Evolutionary conservation across 2,888 invertebrate genomes (phyloP), one percentile per base, ranked within the genome.

Genomic region (Schizaphis graminum): DNA sequence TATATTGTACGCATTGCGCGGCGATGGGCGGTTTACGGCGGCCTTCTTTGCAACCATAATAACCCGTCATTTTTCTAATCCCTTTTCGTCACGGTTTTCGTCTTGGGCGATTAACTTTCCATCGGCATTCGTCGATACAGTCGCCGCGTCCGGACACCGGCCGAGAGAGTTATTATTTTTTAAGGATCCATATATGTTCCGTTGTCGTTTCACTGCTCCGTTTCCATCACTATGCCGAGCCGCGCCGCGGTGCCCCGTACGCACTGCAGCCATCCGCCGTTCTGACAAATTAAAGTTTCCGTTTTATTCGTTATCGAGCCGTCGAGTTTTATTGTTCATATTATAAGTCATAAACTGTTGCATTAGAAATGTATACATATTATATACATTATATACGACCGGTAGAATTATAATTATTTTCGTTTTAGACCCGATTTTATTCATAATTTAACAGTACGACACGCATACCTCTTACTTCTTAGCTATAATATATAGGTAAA

Each of bases 211-310:
- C 67, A n/a, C n/a, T n/a, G 13, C 67, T n/a, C 16, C 67, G n/a
- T 28, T 5, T 67, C n/a, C n/a, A 67, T n/a, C n/a, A 67, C 16
- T 44, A 44, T 11, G 28, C 28, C 61, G 11, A 3, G 28, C 57
- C 57, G 57, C n/a, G 13, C 13, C n/a, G 13, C 13, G n/a, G 13
- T 35, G 13, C 35, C 67, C 67, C 16, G 35, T 21, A 7, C 2
- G 16, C n/a, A 44, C 41, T 44, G 41, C 41, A 44, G n/a, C n/a
- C 44, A 13, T 16, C 13, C 44, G 47, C 86, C 85, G 28, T 44
- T 47, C n/a, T 86, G 86, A 86, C 47, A 86, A 86, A 86, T 86
- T 47, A 86, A 49, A 86, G 47, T 86, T 86, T 86, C 47, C 86
- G 86, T 86, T 49, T 49, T 49, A 86, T 47, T 77, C 47, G 16